These are phyloP conservation scores for Timema podura DNA, from an alignment of 2,888 invertebrate genomes.

Conservation along the genomic window DNA sequence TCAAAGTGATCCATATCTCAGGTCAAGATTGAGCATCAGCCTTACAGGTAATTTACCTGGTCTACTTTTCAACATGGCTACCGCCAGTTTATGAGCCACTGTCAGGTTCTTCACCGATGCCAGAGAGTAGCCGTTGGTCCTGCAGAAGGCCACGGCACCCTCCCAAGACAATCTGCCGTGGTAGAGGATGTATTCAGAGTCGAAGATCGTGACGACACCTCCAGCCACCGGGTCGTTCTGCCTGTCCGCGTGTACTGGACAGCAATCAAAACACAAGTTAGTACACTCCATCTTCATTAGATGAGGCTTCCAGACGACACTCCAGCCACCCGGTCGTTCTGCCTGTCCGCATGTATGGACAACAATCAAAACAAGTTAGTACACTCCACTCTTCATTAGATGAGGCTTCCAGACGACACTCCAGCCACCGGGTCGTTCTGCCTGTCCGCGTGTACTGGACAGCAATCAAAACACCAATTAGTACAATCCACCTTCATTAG, in stretches of 20 bases:
- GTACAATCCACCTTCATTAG: no score
- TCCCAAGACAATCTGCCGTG: conserved; percentile 49
- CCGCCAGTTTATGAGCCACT: conserved; percentile 4
- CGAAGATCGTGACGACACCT: conserved; percentile 1
- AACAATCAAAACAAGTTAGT: no score
- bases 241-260: no score
- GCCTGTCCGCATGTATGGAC: no score
- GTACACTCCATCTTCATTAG: no score
- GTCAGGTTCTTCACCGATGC: conserved; percentile 46
- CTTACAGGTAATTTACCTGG: conserved; percentile 41
- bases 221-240: background rate
- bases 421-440: background rate
- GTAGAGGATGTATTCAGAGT: conserved; percentile 46
- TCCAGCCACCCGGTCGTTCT: background rate
- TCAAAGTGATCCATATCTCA: background rate
- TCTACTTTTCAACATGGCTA: conserved; percentile 36
- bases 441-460: no score
- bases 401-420: no score
- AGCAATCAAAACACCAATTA: no score
- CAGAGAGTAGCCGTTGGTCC: conserved; percentile 47
- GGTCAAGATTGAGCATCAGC: background rate
- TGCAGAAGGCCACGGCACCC: conserved; percentile 50
- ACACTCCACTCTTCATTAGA: no score
- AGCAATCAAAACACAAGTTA: no score
- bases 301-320: background rate